phyloP scores from a whole-genome alignment of 2,113 vertebrate genomes.

The Larimichthys crocea region DNA sequence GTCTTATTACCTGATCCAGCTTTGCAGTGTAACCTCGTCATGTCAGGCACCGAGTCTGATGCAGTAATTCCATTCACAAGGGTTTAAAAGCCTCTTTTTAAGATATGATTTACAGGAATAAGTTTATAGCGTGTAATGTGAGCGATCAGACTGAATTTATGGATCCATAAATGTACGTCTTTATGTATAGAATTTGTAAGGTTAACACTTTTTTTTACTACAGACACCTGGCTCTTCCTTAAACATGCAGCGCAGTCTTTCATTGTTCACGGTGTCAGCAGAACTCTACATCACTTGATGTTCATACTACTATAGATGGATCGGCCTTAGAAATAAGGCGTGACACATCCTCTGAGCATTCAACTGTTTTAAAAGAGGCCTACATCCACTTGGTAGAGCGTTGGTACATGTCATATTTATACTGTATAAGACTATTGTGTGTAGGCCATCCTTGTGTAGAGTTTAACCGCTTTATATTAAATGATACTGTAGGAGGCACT shows the following conservation, averaged over 20 bases:
- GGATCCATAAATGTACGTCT: not conserved
- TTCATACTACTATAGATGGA: not conserved
- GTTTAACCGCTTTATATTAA: not conserved
- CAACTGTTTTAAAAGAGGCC: not conserved
- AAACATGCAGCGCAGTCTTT: not conserved
- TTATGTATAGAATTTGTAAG: not conserved
- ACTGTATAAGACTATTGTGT: not conserved
- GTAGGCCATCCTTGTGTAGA: not conserved
- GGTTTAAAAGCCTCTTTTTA: not conserved
- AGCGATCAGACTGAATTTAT: not conserved
- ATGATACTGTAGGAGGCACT: not conserved
- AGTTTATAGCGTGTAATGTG: not conserved
- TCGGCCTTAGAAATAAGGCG: too few species aligned
- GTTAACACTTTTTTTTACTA: not conserved
- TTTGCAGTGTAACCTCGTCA: slow-evolving; percentile 6
- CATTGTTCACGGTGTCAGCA: not conserved
- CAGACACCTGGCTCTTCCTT: not conserved
- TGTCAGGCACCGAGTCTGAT: not conserved
- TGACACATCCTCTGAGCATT: not conserved
- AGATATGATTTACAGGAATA: not conserved
- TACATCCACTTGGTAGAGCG: not conserved
- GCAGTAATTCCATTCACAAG: not conserved
- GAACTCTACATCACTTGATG: not conserved
- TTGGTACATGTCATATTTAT: not conserved
- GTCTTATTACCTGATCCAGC: slow-evolving; percentile 6